Evolutionary conservation across 2,888 invertebrate genomes (phyloP), one percentile per base, ranked within the genome.

Genomic region (Malacosoma neustria): DNA sequence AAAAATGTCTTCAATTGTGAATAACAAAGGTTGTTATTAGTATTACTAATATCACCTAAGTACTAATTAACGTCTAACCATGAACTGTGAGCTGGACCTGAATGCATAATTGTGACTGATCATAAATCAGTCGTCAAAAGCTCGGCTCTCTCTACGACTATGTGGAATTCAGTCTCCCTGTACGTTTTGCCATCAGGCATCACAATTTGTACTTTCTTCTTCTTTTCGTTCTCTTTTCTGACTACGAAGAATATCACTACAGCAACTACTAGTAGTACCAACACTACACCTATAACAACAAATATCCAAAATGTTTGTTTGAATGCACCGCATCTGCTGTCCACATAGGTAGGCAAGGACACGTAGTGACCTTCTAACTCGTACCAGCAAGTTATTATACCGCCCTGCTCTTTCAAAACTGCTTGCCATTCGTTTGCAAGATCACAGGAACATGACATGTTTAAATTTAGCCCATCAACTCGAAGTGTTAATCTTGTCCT

Each of bases 111-210:
- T 37, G 14, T 15, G 7, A 37, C 30, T 33, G 32, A 57, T 85
- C 76, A 91, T 71, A 94, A 89, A 74, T 93, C 92, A 49, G 93
- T 94, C 48, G 93, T 93, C 41, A 94, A 80, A 34, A 94, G 90
- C 72, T 94, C 93, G 32, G 93, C 92, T 71, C 92, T 90, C 84
- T 95, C 95, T 49, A 94, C 91, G 64, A 95, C 92, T 58, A 95
- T 93, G 71, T 94, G 92, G 55, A 95, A 89, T 75, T 95, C 94
- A 6, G 95, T 95, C 79, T 95, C 94, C 59, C 92, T 88, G 64
- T 95, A 95, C 11, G 94, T 92, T 60, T 92, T 89, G 1, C 93
- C 92, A 53, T 94, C 94, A 0, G 95, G 94, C 59, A 93, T 89
- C 36, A 95, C 92, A 70, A 94, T 86, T 61, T 90, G 89, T 51